Base-by-base conservation (phyloP, 2,113 vertebrate species). In the Actenoides hombroni region DNA sequence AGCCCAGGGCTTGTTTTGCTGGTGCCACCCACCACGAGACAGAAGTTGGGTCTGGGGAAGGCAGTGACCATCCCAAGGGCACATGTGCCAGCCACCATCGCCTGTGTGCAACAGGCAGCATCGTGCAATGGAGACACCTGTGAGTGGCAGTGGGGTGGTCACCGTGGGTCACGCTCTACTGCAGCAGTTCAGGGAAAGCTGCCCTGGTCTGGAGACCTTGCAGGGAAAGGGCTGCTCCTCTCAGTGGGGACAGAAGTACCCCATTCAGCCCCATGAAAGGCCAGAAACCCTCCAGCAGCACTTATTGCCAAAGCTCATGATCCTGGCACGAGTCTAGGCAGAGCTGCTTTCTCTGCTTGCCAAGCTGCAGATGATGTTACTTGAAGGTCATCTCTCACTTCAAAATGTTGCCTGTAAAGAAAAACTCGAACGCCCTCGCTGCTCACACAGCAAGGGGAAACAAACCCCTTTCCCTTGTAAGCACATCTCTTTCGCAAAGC, bases 21-120 rank as follows among this genome's bases (percentile, higher is more conserved):
- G 57, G 10, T 83, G 37, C 33, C 33, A 67, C n/a, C 29, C 44
- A 75, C 39, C 6, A 26, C 2, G 15, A 82, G 75, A 46, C 79
- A 92, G 35, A 48, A 46, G 12, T 42, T 42, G 12, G 23, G 26
- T 77, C n/a, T 68, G 40, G 48, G 48, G 61, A 35, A 35, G 28
- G 44, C 28, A 25, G 17, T 1, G 1, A 67, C 13, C 19, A 11
- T 18, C 5, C 1, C 28, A 9, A 1, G 5, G 18, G 5, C 0
- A 2, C 0, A 1, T 1, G 6, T 26, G 37, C 18, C 21, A 40
- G 20, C 53, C 26, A 26, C 39, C 3, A 0, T 26, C 25, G 14
- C 24, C 5, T 4, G 25, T 6, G 3, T 33, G 20, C 3, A 2
- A n/a, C 37, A 1, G 15, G 0, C 2, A 67, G 25, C 40, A 63